Base-by-base conservation (phyloP, 2,888 invertebrate genomes). In the Nemapogon koenigi region DNA sequence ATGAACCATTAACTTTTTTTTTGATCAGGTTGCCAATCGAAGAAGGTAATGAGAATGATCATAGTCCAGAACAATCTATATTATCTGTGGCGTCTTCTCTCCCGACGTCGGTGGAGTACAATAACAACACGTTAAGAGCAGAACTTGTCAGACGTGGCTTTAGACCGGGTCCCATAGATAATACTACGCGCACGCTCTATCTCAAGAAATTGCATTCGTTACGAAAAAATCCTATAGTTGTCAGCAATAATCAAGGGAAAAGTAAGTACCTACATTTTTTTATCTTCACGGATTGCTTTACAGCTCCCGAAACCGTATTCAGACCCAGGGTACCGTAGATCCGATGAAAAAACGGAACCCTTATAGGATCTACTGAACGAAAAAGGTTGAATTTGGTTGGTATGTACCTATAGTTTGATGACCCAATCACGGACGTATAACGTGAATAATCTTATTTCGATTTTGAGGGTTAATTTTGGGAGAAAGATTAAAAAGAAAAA, bases 161-260 rank as follows among this genome's bases (percentile, higher is more conserved):
- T 47, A 78, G 70, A 7, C 88, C 91, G 0, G 95, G 95, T 0
- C 95, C 95, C 2, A 88, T 95, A 47, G 89, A 88, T 1, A 70
- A 82, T 10, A 83, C 84, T 2, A 95, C 94, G 0, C 88, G 90
- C 48, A 81, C 84, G 1, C 62, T 93, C 6, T 95, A 95, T 55
- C 66, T 91, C 35, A 88, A 84, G 56, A 87, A 88, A 49, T 66
- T 94, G 18, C 81, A 83, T 27, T 83, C 84, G 37, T 62, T 90
- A 41, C 81, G 71, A 50, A 70, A 68, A 41, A 53, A 50, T 2
- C 55, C 63, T 1, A 55, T 60, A 27, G 47, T 60, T 3, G 48
- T 49, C 8, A 51, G 46, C 22, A 53, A 47, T 26, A 46, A 19
- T 16, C 39, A 55, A 35, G 58, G 53, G 15, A 67, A 61, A 57